Evolutionary conservation across 2,797 vertebrate genomes (phyloP), one percentile per base, ranked within the genome.

Genomic region (Myiotriccus ornatus): DNA sequence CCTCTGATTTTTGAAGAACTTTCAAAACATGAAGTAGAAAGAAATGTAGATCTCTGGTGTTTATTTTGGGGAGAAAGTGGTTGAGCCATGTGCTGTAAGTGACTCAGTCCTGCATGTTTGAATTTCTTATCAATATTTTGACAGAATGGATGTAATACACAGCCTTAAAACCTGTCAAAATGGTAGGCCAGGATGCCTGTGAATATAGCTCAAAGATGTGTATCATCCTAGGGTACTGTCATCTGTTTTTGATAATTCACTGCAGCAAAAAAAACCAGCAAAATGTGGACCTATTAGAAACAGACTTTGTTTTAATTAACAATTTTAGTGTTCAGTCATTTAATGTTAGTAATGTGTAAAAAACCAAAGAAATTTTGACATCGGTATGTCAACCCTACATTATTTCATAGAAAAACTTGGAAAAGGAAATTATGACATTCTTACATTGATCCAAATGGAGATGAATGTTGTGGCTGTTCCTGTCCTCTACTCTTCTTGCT

Each of bases 51-150:
- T 47, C 8, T 93, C 53, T 95, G 41, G 8, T 56, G 5, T 89
- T 90, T 93, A 83, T 89, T 95, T 91, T 56, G 35, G 39, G 75
- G 90, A 94, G 46, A 2, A 2, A 80, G 23, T 74, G 46, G 35
- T 84, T 86, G 69, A 86, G 57, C 65, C 62, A 75, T 64, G 79
- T 91, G 43, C 70, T 92, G 5, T 67, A 41, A 89, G 27, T 88
- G 62, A 91, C 57, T 90, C 46, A 90, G 35, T 62, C 84, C 30
- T 90, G 68, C 16, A 41, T 91, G 68, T 90, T 65, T 90, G 49
- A 85, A 57, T 85, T 91, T 88, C 60, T 96, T 64, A 68, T 47
- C 68, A 77, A 93, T 94, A 71, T 91, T 95, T 93, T 92, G 89
- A 85, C 69, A 91, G 84, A 67, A 91, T 53, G 4, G 13, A 65